phyloP scores from a whole-genome alignment of 2,113 vertebrate genomes.

The Elgaria multicarinata region DNA sequence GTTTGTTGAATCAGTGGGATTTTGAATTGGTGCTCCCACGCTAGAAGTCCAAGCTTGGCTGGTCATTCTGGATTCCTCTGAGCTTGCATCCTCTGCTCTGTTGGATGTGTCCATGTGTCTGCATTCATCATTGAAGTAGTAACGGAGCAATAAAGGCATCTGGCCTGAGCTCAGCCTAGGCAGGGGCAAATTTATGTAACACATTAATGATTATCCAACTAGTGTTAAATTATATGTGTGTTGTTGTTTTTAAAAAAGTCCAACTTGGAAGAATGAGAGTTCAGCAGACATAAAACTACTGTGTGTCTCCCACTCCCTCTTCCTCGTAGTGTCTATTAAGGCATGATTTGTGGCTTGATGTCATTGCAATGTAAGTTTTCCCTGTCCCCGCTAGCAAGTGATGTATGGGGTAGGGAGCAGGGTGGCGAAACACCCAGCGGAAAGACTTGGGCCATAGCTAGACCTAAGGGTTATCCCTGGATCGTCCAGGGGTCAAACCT shows the following conservation, averaged over 20 bases:
- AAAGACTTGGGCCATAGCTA: too few species aligned
- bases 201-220: neutral
- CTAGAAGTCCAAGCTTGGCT: neutral
- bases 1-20: neutral
- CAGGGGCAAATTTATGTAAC: neutral
- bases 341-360: neutral
- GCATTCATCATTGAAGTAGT: neutral
- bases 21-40: neutral
- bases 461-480: too few species aligned
- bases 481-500: too few species aligned
- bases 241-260: neutral
- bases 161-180: neutral
- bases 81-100: neutral
- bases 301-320: neutral
- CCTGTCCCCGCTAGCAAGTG: neutral
- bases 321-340: neutral
- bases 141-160: neutral
- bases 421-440: neutral
- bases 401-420: neutral
- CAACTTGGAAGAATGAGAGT: neutral
- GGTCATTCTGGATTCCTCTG: neutral
- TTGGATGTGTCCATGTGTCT: neutral
- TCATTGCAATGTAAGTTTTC: neutral
- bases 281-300: neutral
- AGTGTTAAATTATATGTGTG: constrained; percentile 4